Evolutionary conservation across 2,888 invertebrate genomes (phyloP).

Genomic region (Agrochola macilenta): DNA sequence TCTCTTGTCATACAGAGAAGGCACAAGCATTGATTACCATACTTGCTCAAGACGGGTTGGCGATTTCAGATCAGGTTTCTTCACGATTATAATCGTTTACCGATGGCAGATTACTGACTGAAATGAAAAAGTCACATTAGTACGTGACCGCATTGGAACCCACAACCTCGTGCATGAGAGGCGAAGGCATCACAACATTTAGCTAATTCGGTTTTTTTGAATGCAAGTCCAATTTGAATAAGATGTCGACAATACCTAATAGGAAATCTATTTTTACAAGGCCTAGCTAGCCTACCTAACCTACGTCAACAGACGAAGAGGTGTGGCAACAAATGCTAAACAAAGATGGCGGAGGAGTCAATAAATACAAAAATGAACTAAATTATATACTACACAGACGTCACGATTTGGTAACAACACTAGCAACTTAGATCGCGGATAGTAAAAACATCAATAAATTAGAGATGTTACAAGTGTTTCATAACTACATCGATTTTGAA

Average conservation of each 20-base stretch:
- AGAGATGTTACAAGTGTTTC: conserved; percentile 38
- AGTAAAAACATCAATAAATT: conserved; percentile 19
- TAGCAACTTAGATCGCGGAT: conserved; percentile 5
- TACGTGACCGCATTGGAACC: not conserved
- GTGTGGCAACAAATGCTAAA: conserved; percentile 11
- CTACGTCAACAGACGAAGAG: conserved; percentile 14
- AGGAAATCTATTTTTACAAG: not conserved
- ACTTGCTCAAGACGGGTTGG: too few species aligned
- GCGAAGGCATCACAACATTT: too few species aligned
- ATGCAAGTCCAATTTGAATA: too few species aligned
- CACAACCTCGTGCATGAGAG: too few species aligned
- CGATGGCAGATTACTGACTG: too few species aligned
- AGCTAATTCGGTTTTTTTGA: not conserved
- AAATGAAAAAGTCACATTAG: not conserved
- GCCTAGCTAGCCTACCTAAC: not conserved
- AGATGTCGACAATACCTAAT: not conserved
- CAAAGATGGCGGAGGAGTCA: not conserved
- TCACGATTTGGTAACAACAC: conserved; percentile 23
- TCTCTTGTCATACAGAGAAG: not conserved
- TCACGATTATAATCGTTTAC: too few species aligned
- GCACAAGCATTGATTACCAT: not conserved
- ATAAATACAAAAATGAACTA: conserved; percentile 7
- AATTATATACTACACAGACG: conserved; percentile 7
- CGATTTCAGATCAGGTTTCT: too few species aligned
- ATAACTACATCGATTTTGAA: conserved; percentile 28